A percentile compares a stretch with the other conserved stretches of the same genome.
phyloP scores from a whole-genome alignment of 1,140 invertebrate species.

The Drosophila kurseongensis region DNA sequence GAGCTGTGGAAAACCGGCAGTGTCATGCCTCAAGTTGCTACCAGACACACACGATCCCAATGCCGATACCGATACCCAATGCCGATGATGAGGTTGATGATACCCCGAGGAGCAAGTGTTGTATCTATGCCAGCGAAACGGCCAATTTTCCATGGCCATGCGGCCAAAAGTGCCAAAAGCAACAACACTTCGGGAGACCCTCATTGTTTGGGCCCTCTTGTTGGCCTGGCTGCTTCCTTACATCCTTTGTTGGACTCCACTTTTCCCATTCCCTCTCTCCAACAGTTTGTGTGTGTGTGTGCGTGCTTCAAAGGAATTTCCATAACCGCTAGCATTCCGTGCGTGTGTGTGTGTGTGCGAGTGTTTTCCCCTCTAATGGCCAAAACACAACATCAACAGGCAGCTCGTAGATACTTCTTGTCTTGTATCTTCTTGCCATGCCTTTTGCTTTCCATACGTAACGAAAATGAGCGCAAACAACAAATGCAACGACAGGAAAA shows the following conservation, averaged over 20 bases:
- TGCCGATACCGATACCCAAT: background rate
- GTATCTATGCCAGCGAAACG: conserved; percentile 59
- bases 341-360: conserved; percentile 29
- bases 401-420: conserved; percentile 37
- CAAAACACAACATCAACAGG: conserved; percentile 41
- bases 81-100: conserved; percentile 50
- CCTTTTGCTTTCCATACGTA: conserved; percentile 80
- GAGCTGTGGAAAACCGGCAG: conserved; percentile 39
- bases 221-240: conserved; percentile 49
- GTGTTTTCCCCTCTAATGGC: conserved; percentile 60
- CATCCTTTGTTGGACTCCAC: conserved; percentile 21
- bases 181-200: conserved; percentile 50
- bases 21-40: conserved; percentile 59
- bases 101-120: conserved; percentile 62
- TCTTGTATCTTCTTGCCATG: conserved; percentile 52
- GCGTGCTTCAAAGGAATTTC: conserved; percentile 75
- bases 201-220: conserved; percentile 43
- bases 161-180: conserved; percentile 58
- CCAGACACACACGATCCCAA: conserved; percentile 37
- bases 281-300: conserved; percentile 8
- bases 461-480: conserved; percentile 77
- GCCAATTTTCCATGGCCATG: conserved; percentile 63
- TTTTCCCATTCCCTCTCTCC: background rate
- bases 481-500: conserved; percentile 61
- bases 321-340: conserved; percentile 81